Base-by-base conservation (phyloP, 1,140 invertebrate genomes). In the Dendroctonus valens region DNA sequence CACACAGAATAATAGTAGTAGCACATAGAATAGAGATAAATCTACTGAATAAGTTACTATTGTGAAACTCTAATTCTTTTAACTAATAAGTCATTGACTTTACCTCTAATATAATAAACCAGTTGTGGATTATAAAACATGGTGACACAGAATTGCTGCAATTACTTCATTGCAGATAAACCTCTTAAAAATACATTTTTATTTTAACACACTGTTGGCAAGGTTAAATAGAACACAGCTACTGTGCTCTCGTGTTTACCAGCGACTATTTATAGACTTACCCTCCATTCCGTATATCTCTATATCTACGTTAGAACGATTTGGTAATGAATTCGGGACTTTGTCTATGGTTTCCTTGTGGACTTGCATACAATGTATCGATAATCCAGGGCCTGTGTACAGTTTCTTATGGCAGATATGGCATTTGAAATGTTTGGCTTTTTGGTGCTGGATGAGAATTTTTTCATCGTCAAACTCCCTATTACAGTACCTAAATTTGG, bases 281-380 rank as follows among this genome's bases (percentile, higher is more conserved):
- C 98, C 98, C 86, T 99, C 97, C 97, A 99, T 99, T 72, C 98
- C 98, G 86, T 99, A 99, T 76, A 99, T 99, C 88, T 99, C 98
- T 79, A 99, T 95, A 84, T 99, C 96, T 77, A 98, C 97, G 83
- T 97, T 98, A 75, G 94, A 96, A 79, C 97, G 87, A 82, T 96
- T 95, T 70, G 96, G 96, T 73, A 99, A 82, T 61, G 97, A 96
- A 85, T 99, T 99, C 69, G 98, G 98, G 77, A 99, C 97, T 85
- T 99, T 98, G 81, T 99, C 97, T 78, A 99, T 96, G 59, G 96
- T 96, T 83, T 99, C 98, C 83, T 99, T 99, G 79, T 99, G 98
- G 54, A 99, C 98, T 88, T 99, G 98, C 95, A 99, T 98, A 81
- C 98, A 99, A 82, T 99, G 98, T 84, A 99, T 99, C 70, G 96